phyloP scores from a whole-genome alignment of 1,140 invertebrate species.

The Pogonus chalceus region DNA sequence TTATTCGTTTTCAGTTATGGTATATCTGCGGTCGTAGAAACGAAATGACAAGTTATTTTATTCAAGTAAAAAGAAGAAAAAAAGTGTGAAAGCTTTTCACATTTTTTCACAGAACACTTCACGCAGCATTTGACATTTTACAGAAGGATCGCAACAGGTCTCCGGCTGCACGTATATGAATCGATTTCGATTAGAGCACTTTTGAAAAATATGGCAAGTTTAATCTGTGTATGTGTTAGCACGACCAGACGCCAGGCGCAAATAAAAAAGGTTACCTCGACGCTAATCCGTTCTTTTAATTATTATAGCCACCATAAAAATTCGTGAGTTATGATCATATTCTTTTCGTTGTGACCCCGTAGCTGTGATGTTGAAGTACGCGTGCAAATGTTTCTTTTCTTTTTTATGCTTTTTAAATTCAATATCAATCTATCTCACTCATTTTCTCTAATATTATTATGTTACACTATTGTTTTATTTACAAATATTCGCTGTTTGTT shows the following conservation, averaged over 20 bases:
- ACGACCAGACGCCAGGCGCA: not conserved
- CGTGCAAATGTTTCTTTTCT: too few relatives aligned
- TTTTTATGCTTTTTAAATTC: too few relatives aligned
- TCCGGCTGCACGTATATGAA: not conserved
- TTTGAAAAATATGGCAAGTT: constrained; percentile 7
- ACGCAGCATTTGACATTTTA: constrained; percentile 1
- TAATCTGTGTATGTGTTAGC: not conserved
- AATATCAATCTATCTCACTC: too few relatives aligned
- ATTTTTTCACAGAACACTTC: not conserved
- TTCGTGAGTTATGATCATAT: not conserved
- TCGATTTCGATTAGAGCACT: constrained; percentile 4
- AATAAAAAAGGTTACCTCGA: not conserved
- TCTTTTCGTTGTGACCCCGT: too few relatives aligned
- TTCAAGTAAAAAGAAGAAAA: not conserved
- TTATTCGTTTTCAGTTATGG: too few relatives aligned
- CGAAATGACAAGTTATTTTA: constrained; percentile 2
- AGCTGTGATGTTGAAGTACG: too few relatives aligned
- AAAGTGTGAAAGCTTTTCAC: constrained; percentile 1
- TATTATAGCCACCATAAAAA: constrained; percentile 4
- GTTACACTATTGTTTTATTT: too few relatives aligned
- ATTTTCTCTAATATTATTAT: too few relatives aligned
- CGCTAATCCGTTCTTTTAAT: constrained; percentile 3
- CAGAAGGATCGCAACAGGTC: not conserved
- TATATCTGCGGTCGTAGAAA: too few relatives aligned
- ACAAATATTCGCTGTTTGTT: too few relatives aligned